Percentiles rank a stretch among this genome's conserved stretches.
Conservation (phyloP, 2,113 vertebrate species). For the Chelonoidis abingdonii region DNA sequence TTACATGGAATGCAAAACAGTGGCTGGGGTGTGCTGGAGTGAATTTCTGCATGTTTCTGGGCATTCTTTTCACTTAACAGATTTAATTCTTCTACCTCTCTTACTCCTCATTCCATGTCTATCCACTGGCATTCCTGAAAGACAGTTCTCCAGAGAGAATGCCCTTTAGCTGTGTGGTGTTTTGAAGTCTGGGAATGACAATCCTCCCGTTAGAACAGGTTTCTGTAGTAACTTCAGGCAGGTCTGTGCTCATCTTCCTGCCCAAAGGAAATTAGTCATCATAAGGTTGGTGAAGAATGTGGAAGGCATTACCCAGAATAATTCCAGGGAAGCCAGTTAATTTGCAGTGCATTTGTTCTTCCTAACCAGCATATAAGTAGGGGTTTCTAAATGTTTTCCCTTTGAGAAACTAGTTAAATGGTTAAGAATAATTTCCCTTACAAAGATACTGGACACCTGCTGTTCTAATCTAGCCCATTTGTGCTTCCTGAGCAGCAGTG, state of each 20-base stretch:
- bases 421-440: background rate
- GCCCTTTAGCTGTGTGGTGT: background rate
- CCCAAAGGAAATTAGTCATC: background rate
- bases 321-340: background rate
- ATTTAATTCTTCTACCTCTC: background rate
- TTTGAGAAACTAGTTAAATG: background rate
- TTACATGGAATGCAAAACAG: background rate
- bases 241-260: background rate
- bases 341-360: background rate
- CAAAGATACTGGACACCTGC: background rate
- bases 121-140: background rate
- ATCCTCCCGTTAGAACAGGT: background rate
- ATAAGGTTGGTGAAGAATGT: background rate
- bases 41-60: background rate
- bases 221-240: background rate
- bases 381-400: background rate
- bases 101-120: background rate
- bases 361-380: background rate
- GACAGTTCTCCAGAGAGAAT: background rate
- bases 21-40: background rate
- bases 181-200: background rate
- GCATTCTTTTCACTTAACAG: background rate
- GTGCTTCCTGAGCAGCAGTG: background rate
- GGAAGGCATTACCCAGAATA: rapidly evolving
- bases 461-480: background rate